Base-by-base conservation (phyloP, 2,113 vertebrate species). In the Actenoides hombroni region DNA sequence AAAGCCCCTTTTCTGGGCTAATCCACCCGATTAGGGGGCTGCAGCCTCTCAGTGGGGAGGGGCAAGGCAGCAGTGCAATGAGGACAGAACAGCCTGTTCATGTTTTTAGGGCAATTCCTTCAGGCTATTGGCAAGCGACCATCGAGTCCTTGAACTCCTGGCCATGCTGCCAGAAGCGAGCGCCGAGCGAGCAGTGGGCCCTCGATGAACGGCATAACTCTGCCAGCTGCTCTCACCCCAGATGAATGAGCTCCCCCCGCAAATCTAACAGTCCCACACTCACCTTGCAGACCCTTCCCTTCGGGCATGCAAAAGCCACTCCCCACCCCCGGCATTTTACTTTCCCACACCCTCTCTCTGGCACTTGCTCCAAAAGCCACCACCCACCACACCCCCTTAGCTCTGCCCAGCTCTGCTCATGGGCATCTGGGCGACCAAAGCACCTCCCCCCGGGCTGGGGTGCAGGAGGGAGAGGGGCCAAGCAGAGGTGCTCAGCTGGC, bases 251-350 rank as follows among this genome's bases (percentile, higher is more conserved):
- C 35, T 16, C 9, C 80, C 17, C 39, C 25, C 11, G 1, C 48
- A 26, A 2, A 24, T 23, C 23, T 6, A 1, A 17, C 0, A 2
- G 23, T 19, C 44, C 68, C 7, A 0, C 28, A 1, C 6, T 20
- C 2, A 2, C 67, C 76, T 28, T 1, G 15, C 65, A 59, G 33
- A 29, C 21, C 59, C 75, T 59, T 17, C 42, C 49, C 11, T n/a
- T 51, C 3, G 1, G 44, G 21, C 9, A 1, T 2, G 31, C 16
- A 13, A 59, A 37, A 71, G 49, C 35, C 40, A 21, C 73, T 11
- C 26, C 1, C 15, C 37, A 4, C 31, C 54, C 37, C 4, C 4
- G 1, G 37, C 1, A 1, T 23, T 12, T 18, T 5, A 0, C 56
- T 25, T 15, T 29, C 71, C 40, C 1, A 13, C 40, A 10, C 49